Evolutionary conservation across 2,113 vertebrate species (phyloP), one percentile per base, ranked within the genome.

Genomic region (Elephas maximus): DNA sequence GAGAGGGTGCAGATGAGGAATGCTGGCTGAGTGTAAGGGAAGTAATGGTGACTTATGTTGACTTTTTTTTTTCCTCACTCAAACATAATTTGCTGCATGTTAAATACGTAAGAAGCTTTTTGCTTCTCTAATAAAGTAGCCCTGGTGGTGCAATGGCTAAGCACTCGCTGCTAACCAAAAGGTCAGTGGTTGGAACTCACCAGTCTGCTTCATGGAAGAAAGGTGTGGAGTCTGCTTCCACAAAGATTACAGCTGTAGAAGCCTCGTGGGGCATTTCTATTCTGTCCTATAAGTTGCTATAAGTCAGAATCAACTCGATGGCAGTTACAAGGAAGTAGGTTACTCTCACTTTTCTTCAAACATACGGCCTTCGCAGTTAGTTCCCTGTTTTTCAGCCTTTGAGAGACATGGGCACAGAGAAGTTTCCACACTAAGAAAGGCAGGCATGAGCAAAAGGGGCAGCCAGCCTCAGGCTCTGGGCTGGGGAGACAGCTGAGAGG

Each of bases 391-490:
- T 65, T 82, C n/a, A 41, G 0, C 60, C 9, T 62, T 69, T 83
- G 69, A 48, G 63, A 65, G 30, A 33, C 12, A 2, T 20, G 77
- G 62, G 24, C 26, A 4, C 62, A 44, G 51, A 80, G 48, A 48
- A 30, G 45, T 30, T 51, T 53, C 11, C 11, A 11, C 45, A 4
- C 24, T 6, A 12, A 53, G 73, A 44, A 48, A 10, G 44, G 44
- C 74, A 26, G 44, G 37, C 0, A 0, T 26, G 77, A 9, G 44
- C 74, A 0, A 11, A 28, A 26, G 26, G 1, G 5, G 20, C 53
- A 5, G 51, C 18, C 23, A 91, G 1, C 53, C 9, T 12, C 8
- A 24, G 88, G n/a, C n/a, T 30, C 51, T 57, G 41, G n/a, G 65
- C 53, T 74, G 37, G 92, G 63, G 62, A n/a, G 37, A 15, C 51